Conservation (phyloP, 2,888 invertebrate genomes). For the Pegoplata infirma region DNA sequence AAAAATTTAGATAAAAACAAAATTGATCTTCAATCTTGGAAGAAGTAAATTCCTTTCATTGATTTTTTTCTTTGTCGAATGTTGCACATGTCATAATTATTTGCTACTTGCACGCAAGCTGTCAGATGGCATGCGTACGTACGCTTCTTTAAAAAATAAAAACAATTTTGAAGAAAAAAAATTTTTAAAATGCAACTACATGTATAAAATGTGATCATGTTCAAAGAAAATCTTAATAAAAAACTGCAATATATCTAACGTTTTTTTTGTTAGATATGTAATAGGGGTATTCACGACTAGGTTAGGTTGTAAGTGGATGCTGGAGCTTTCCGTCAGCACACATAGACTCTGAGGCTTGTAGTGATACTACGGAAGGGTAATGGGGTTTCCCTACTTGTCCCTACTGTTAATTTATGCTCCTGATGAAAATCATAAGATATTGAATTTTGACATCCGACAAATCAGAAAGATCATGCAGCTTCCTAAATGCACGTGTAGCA, state of each 20-base stretch:
- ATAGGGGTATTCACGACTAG: not conserved
- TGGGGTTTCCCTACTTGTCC: too few relatives aligned
- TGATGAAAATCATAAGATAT: too few relatives aligned
- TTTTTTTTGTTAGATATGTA: not conserved
- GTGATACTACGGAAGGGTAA: too few relatives aligned
- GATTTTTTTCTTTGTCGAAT: constrained; percentile 38
- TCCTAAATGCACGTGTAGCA: too few relatives aligned
- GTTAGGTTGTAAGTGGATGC: too few relatives aligned
- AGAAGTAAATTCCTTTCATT: constrained; percentile 17
- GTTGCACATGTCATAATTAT: constrained; percentile 57
- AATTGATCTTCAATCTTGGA: constrained; percentile 47
- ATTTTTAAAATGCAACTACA: constrained; percentile 4
- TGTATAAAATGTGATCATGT: constrained; percentile 30
- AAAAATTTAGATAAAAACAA: not conserved
- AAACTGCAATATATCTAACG: constrained; percentile 7
- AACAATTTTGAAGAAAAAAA: not conserved
- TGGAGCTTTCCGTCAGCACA: too few relatives aligned
- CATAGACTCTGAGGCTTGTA: too few relatives aligned
- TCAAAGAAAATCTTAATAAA: constrained; percentile 37
- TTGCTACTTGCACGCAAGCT: constrained; percentile 47
- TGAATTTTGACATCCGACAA: too few relatives aligned
- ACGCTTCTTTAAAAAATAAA: not conserved
- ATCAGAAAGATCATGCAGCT: too few relatives aligned
- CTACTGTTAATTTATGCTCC: too few relatives aligned
- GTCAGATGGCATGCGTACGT: constrained; percentile 46